Conservation (phyloP, 2,797 vertebrate species). For the Acridotheres tristis region DNA sequence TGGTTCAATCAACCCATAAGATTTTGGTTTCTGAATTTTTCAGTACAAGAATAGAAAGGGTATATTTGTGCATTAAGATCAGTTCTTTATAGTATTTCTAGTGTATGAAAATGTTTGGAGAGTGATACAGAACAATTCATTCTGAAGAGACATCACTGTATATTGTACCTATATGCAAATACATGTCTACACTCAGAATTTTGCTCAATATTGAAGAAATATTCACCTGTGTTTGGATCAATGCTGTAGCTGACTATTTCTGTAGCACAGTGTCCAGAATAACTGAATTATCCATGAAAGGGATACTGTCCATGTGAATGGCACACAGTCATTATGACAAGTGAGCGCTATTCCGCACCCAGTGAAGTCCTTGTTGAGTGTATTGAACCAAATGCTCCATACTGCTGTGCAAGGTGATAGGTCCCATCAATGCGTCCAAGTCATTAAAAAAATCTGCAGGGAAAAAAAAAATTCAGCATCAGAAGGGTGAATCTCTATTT, state of each 20-base stretch:
- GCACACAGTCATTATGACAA: constrained; percentile 78
- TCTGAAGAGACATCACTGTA: constrained; percentile 57
- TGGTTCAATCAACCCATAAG: constrained; percentile 50
- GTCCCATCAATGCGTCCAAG: constrained; percentile 94
- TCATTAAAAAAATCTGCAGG: constrained; percentile 96
- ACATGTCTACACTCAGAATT: constrained; percentile 55
- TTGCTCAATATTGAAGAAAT: constrained; percentile 59
- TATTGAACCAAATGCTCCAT: constrained; percentile 95
- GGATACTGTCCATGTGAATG: background rate
- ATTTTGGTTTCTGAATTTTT: constrained; percentile 66
- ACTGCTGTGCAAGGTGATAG: constrained; percentile 96
- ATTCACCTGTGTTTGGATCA: constrained; percentile 71
- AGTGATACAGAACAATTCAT: constrained; percentile 42
- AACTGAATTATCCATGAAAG: constrained; percentile 62
- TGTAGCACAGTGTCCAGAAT: constrained; percentile 80
- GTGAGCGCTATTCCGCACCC: constrained; percentile 93
- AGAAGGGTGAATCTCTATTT: constrained; percentile 32
- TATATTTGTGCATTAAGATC: constrained; percentile 19
- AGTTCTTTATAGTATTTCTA: constrained; percentile 47
- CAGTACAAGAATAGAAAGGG: constrained; percentile 45
- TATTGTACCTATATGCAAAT: constrained; percentile 30
- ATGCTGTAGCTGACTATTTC: constrained; percentile 67
- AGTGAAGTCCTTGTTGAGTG: constrained; percentile 96
- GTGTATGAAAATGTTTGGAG: constrained; percentile 37
- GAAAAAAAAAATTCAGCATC: background rate